Evolutionary conservation across 2,888 invertebrate species (phyloP), one percentile per base, ranked within the genome.

Genomic region (Andrena flavipes): DNA sequence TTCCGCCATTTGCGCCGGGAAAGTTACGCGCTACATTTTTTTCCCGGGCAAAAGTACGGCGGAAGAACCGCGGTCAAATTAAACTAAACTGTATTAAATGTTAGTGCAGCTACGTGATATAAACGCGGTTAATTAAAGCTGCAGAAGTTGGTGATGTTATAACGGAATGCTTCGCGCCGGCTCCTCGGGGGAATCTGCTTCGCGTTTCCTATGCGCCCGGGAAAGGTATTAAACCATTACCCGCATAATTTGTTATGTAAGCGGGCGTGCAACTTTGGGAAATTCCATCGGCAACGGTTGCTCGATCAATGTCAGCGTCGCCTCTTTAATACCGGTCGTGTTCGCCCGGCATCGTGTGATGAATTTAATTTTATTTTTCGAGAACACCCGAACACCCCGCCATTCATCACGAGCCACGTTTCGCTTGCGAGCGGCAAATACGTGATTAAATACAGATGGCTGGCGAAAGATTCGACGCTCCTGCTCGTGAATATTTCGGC

Each of bases 141-240:
- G 70, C 71, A 59, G 73, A 82, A 83, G 70, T 70, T 82, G 35
- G 30, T n/a, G 54, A 67, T 60, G 69, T 35, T 60, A 68, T 68
- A 67, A 71, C 82, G 60, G 64, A 64, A 65, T 64, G 82, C 77
- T 73, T 62, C 42, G 48, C 83, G 16, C 71, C 33, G 23, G 10
- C n/a, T 42, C 63, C 74, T 16, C 16, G 4, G 20, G 26, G 68
- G 54, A n/a, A 71, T 30, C 33, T 33, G 8, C 26, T 29, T 13
- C 29, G 33, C 51, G 60, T 72, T 76, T 49, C 48, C 51, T 26
- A 73, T 56, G 49, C 54, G 26, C 26, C 42, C 26, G 60, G 83
- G 42, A 67, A 82, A 83, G 80, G 79, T 87, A 87, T 86, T 86
- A 87, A 86, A 86, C 82, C 85, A 82, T 86, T 85, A 78, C 85